Base-by-base conservation (phyloP, 1,140 invertebrate genomes). In the Zaprionus taronus region DNA sequence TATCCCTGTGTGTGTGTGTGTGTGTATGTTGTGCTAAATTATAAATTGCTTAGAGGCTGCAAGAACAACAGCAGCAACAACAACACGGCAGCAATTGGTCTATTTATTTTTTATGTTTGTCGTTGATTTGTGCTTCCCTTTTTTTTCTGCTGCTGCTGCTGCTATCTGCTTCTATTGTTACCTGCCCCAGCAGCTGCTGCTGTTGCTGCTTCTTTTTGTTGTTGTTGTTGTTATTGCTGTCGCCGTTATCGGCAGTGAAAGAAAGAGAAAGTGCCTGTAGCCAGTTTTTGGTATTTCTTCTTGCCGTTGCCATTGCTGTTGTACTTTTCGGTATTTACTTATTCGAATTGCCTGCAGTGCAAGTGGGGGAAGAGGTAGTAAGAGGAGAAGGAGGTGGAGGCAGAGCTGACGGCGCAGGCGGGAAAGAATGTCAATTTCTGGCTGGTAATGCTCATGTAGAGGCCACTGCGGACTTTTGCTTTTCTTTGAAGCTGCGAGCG, bases 351-450 rank as follows among this genome's bases (percentile, higher is more conserved):
- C 63, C 82, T 55, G 68, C 58, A 28, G 47, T 41, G 73, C n/a
- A 56, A 22, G 66, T n/a, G 6, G n/a, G 41, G n/a, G 41, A 2
- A 1, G 6, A 14, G 7, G 41, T n/a, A 41, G 38, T 0, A n/a
- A 0, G 38, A 15, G 15, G 15, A 17, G 41, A 0, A 3, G 41
- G 2, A 9, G n/a, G 2, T 2, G 41, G 6, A 47, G 41, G 36
- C 14, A 38, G 36, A 5, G 36, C 6, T 17, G 41, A 4, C n/a
- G 41, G 41, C 41, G 31, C 31, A 51, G 72, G 69, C 72, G 53
- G 72, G 77, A 77, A 89, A 89, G 81, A 91, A 91, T 89, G 89
- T 91, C 83, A 91, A 91, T 91, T 87, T 91, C 78, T 91, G 81
- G 79, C 79, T 79, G 86, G 85, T 91, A 87, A 86, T 83, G 87